Percentiles rank a stretch among this genome's conserved stretches.
Evolutionary conservation across 1,140 invertebrate species (phyloP).

Genomic region (Papilio helenus): DNA sequence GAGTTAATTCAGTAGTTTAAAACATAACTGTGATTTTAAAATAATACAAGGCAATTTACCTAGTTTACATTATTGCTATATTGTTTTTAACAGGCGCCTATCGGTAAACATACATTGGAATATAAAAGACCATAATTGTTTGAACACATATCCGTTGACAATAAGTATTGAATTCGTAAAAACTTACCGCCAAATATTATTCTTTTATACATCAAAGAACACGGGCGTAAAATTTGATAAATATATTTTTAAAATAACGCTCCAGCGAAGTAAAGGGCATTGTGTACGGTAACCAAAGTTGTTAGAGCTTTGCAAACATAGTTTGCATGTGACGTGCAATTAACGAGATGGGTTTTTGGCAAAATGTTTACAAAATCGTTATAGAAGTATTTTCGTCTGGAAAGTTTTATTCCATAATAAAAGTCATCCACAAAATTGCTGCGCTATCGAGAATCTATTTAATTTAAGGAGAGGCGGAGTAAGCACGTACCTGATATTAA

Average conservation of each 20-base stretch:
- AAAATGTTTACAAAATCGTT: slow-evolving; percentile 28
- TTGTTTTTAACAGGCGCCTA: neutral
- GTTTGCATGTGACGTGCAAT: slow-evolving; percentile 19
- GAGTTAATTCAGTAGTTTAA: too few relatives aligned
- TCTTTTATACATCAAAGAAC: neutral
- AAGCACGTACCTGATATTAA: slow-evolving; percentile 16
- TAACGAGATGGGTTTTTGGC: slow-evolving; percentile 31
- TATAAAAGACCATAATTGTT: too few relatives aligned
- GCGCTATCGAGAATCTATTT: slow-evolving; percentile 25
- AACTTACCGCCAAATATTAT: too few relatives aligned
- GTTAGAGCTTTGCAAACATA: slow-evolving; percentile 31
- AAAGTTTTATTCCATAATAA: neutral
- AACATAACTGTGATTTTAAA: neutral
- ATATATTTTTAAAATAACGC: neutral
- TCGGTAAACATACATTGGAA: too few relatives aligned
- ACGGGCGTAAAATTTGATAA: neutral
- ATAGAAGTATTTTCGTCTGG: slow-evolving; percentile 10
- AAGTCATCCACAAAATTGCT: slow-evolving; percentile 25
- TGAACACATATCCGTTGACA: too few relatives aligned
- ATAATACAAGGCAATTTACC: neutral
- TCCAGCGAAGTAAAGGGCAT: neutral
- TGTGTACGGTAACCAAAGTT: slow-evolving; percentile 1
- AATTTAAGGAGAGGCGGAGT: neutral
- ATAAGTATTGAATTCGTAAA: too few relatives aligned
- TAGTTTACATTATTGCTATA: neutral